Evolutionary conservation across 1,140 invertebrate species (phyloP).

Genomic region (Drosophila obscura): DNA sequence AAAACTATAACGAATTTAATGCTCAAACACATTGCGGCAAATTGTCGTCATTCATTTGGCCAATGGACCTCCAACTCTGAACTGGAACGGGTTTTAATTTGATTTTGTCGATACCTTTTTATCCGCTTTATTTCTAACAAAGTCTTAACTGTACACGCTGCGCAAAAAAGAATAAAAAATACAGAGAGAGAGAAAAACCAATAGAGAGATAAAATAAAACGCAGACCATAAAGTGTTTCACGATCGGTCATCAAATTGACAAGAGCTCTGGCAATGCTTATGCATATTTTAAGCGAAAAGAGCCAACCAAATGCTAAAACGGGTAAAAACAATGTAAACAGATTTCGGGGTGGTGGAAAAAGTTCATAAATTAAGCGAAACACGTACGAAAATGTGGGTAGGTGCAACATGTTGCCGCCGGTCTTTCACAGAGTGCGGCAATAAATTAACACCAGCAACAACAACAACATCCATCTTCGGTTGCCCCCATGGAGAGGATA

Average conservation of each 20-base stretch:
- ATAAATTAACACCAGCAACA: slow-evolving; percentile 65
- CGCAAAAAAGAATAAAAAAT: slow-evolving; percentile 13
- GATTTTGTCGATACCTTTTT: slow-evolving; percentile 8
- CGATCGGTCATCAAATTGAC: slow-evolving; percentile 50
- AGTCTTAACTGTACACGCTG: slow-evolving; percentile 44
- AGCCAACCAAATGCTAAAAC: slow-evolving; percentile 2
- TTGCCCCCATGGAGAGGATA: slow-evolving; percentile 25
- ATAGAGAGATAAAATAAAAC: slow-evolving; percentile 24
- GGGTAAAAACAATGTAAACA: slow-evolving; percentile 29
- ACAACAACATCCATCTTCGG: background rate
- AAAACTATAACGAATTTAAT: slow-evolving; percentile 58
- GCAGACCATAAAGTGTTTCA: slow-evolving; percentile 51
- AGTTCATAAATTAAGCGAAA: slow-evolving; percentile 33
- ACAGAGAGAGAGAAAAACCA: slow-evolving; percentile 11
- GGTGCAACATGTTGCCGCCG: slow-evolving; percentile 12
- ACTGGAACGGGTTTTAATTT: slow-evolving; percentile 44
- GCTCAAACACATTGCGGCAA: slow-evolving; percentile 55
- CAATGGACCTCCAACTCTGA: slow-evolving; percentile 36
- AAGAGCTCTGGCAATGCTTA: slow-evolving; percentile 49
- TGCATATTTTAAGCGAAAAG: slow-evolving; percentile 42
- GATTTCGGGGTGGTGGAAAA: slow-evolving; percentile 1
- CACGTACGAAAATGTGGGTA: background rate
- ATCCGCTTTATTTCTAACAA: slow-evolving; percentile 12
- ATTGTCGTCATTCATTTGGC: slow-evolving; percentile 61
- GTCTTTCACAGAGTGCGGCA: slow-evolving; percentile 41